Percentiles rank a stretch among this genome's conserved stretches.
phyloP scores from a whole-genome alignment of 1,140 invertebrate species.

The Drosophila auraria region DNA sequence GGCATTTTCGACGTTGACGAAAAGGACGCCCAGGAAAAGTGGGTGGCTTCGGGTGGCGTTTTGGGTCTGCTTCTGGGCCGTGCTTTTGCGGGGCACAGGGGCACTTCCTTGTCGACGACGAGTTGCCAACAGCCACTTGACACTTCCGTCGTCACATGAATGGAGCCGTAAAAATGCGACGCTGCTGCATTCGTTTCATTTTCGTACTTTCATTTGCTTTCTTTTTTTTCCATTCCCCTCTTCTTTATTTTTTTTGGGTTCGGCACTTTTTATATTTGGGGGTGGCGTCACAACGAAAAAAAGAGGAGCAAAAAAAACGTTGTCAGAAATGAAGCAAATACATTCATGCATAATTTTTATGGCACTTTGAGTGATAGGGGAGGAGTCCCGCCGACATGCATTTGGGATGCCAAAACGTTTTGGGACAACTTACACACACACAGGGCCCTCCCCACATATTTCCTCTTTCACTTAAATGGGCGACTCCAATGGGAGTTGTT shows the following conservation, averaged over 20 bases:
- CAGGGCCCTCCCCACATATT: conserved; percentile 11
- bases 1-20: conserved; percentile 81
- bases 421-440: conserved; percentile 68
- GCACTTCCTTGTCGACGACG: conserved; percentile 73
- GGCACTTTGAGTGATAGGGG: conserved; percentile 61
- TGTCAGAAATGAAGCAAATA: conserved; percentile 70
- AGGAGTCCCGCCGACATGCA: conserved; percentile 48
- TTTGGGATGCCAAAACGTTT: conserved; percentile 81
- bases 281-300: conserved; percentile 32
- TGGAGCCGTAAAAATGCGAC: conserved; percentile 83
- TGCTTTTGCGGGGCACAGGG: conserved; percentile 1
- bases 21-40: conserved; percentile 66
- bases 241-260: conserved; percentile 13
- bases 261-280: conserved; percentile 78
- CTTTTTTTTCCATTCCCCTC: neutral
- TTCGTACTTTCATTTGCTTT: conserved; percentile 15
- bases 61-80: neutral
- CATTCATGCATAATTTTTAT: conserved; percentile 82
- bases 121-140: conserved; percentile 84
- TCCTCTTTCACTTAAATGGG: conserved; percentile 57
- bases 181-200: conserved; percentile 70
- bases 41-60: conserved; percentile 16
- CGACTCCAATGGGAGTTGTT: conserved; percentile 22
- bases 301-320: conserved; percentile 1
- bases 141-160: conserved; percentile 83